Evolutionary conservation across 2,113 vertebrate species (phyloP), one percentile per base, ranked within the genome.

Genomic region (Perca fluviatilis): DNA sequence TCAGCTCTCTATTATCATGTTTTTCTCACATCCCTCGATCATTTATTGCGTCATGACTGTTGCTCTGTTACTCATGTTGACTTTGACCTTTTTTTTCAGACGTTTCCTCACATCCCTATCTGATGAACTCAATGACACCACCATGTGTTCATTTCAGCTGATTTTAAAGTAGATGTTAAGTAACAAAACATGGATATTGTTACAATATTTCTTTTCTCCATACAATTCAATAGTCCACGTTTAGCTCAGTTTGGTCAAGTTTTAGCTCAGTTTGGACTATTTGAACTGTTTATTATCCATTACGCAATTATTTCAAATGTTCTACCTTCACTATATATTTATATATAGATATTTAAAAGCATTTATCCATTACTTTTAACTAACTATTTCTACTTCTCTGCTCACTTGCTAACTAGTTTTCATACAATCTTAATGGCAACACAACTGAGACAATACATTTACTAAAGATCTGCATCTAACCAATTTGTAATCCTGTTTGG

Each of bases 1-100:
- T 80, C 57, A 67, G 64, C 47, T 77, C 21, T 54, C 18, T 82
- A 18, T 77, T 58, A 69, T 85, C 77, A 33, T 33, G 6, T 33
- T 33, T 33, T 7, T 6, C 33, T 33, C 6, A 1, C 33, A 33
- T 33, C 6, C 33, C 33, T 33, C 33, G 1, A 7, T 33, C 33
- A 40, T 56, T 54, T 33, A 69, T 33, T 33, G 36, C 36, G 8
- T 40, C 40, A 27, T 16, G 25, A 25, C 16, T 25, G 12, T 50
- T 60, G 43, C 25, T 58, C 19, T 33, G 19, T 43, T 53, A 23
- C 15, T 50, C 19, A 33, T 33, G 47, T 30, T 47, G 15, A 36
- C 64, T 60, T 67, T 30, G 43, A 33, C 6, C 33, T 0, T 13
- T 61, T 56, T 56, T 65, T 64, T 27, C 43, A 30, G 30, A 36